Conservation (phyloP, 2,888 invertebrate species). For the Carpatolechia fugitivella region DNA sequence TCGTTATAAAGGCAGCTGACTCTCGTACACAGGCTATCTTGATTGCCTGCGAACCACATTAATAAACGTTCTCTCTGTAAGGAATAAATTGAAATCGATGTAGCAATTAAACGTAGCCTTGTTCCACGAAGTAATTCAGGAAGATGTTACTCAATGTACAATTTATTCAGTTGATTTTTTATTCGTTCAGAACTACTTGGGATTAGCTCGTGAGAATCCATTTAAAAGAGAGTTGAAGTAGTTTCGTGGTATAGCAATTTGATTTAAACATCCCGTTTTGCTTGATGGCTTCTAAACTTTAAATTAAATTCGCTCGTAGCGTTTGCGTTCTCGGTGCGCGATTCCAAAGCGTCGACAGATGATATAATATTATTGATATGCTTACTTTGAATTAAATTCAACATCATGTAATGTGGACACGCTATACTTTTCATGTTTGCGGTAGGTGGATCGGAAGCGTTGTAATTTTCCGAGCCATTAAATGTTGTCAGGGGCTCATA, state of each 20-base stretch:
- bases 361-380: conserved; percentile 23
- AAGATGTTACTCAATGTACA: conserved; percentile 26
- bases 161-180: conserved; percentile 26
- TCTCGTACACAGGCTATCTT: conserved; percentile 18
- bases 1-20: conserved; percentile 28
- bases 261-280: conserved; percentile 42
- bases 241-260: conserved; percentile 22
- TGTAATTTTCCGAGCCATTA: conserved; percentile 71
- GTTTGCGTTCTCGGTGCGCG: conserved; percentile 39
- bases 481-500: conserved; percentile 58
- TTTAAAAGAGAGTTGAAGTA: conserved; percentile 31
- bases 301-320: conserved; percentile 39
- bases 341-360: conserved; percentile 25
- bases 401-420: conserved; percentile 28
- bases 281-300: conserved; percentile 43
- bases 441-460: conserved; percentile 36
- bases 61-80: conserved; percentile 9
- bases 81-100: conserved; percentile 19
- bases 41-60: conserved; percentile 17
- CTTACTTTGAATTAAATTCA: conserved; percentile 14
- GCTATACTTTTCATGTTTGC: conserved; percentile 43
- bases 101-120: conserved; percentile 22
- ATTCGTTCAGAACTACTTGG: not conserved
- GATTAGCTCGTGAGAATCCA: conserved; percentile 27
- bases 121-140: conserved; percentile 25